These are phyloP conservation scores for Sminthopsis crassicaudata DNA, from an alignment of 2,113 vertebrate genomes.

Conservation along the genomic window DNA sequence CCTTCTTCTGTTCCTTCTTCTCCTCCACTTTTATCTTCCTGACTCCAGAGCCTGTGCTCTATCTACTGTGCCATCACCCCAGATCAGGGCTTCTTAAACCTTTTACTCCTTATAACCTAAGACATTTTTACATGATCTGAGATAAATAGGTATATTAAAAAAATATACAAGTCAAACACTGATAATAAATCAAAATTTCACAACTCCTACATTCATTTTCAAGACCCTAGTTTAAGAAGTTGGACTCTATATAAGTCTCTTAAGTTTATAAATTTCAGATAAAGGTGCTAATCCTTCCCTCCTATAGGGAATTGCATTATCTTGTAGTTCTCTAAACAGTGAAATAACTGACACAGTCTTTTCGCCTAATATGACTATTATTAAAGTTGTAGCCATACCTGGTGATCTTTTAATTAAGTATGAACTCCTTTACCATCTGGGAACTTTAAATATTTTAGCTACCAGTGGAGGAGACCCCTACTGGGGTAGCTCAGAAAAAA, in stretches of 20 bases:
- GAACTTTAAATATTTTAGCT: background rate
- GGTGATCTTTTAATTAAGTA: background rate
- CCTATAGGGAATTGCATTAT: background rate
- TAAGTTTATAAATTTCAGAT: background rate
- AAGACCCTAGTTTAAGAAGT: no score
- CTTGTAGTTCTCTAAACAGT: background rate
- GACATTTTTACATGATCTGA: no score
- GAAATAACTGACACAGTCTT: background rate
- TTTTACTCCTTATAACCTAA: no score
- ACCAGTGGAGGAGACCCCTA: background rate
- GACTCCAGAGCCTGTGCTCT: no score
- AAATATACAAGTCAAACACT: no score
- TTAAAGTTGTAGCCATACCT: background rate
- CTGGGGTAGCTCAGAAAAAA: background rate
- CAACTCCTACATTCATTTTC: no score
- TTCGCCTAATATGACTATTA: background rate
- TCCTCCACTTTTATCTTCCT: no score
- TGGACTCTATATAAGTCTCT: background rate
- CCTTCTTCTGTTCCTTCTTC: no score
- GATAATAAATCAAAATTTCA: no score
- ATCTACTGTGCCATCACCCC: no score
- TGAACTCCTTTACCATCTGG: background rate
- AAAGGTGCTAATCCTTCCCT: background rate
- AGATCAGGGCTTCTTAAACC: no score
- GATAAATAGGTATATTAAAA: no score